Conservation (phyloP, 2,888 invertebrate genomes). For the Mactromeris polynyma region DNA sequence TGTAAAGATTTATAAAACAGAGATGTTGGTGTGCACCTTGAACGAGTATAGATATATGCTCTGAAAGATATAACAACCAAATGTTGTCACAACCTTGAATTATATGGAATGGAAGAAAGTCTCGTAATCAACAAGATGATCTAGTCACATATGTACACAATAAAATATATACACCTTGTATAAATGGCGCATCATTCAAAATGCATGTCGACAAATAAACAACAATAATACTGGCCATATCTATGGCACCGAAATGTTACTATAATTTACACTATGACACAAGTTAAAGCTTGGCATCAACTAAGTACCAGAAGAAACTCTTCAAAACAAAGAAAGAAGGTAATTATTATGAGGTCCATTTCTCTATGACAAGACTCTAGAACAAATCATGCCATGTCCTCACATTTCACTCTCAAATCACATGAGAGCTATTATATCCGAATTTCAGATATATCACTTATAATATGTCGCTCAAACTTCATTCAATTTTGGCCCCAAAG, state of each 20-base stretch:
- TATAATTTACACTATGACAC: not conserved
- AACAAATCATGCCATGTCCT: not conserved
- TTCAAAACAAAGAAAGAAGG: not conserved
- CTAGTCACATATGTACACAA: not conserved
- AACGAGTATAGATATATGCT: not conserved
- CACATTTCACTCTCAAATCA: no score
- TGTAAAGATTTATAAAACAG: not conserved
- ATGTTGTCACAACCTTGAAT: slow-evolving; percentile 32
- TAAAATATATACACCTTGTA: not conserved
- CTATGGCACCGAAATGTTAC: not conserved
- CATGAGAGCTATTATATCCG: no score
- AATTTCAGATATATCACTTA: no score
- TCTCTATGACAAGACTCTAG: not conserved
- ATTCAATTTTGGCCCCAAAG: slow-evolving; percentile 20
- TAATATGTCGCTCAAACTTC: not conserved
- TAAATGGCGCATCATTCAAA: not conserved
- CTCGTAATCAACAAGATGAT: not conserved
- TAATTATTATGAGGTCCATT: not conserved
- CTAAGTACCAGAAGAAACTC: not conserved
- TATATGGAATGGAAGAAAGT: slow-evolving; percentile 23
- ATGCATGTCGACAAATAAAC: not conserved
- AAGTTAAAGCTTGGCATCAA: not conserved
- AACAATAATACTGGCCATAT: slow-evolving; percentile 2
- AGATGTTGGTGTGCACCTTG: not conserved
- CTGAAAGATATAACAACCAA: slow-evolving; percentile 24